Evolutionary conservation across 2,113 vertebrate genomes (phyloP), one percentile per base, ranked within the genome.

Genomic region (Rana temporaria): DNA sequence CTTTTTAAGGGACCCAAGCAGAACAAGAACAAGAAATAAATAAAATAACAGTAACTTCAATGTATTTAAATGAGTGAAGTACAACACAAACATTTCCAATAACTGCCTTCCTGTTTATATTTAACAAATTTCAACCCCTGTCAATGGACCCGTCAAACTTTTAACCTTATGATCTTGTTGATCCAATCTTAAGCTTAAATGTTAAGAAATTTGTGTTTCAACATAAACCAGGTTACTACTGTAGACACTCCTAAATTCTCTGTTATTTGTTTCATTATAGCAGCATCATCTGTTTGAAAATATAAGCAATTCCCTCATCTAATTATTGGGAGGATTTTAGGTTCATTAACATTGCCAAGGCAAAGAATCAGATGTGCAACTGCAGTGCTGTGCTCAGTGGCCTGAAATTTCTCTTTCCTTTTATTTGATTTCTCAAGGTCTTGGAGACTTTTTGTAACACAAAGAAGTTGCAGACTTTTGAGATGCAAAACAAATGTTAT

Each of bases 271-370:
- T 96, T 96, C 94, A 96, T 96, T 96, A 96, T 91, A 94, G 92
- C 90, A 94, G 96, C 96, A 98, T 99, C 98, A 98, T 99, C 98
- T 99, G 98, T 96, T 96, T 94, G 96, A 96, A 96, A 97, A 97
- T 97, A 95, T 96, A 93, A 94, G 95, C 96, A 98, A 99, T 99
- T 99, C 97, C 97, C 98, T 97, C 95, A 98, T 99, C 98, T 99
- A 98, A 99, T 99, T 99, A 99, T 95, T 95, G 94, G 90, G 93
- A 97, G 96, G 96, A 98, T 98, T 97, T 98, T 94, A 95, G 97
- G 96, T 98, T 97, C 97, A 99, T 99, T 99, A 99, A 95, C 95
- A 95, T 92, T 95, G 94, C 93, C 92, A 95, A 95, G 94, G 93
- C 92, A 95, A 95, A 94, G 95, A 95, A 95, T 96, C 95, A 94